Conservation (phyloP, 2,888 invertebrate species). For the Anarsia innoxiella region DNA sequence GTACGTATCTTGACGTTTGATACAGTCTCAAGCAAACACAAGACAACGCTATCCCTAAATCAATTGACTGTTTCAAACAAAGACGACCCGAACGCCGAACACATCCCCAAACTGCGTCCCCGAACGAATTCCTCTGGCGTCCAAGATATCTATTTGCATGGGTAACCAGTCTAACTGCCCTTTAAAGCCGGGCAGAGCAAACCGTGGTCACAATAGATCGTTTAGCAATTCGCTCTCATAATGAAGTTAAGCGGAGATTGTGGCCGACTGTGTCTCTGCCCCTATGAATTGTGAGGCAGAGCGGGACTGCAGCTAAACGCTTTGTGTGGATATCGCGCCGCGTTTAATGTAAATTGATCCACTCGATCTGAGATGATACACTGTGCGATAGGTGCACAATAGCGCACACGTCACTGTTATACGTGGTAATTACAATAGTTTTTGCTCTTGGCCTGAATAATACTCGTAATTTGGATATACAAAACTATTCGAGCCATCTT, state of each 20-base stretch:
- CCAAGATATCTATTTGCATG: conserved; percentile 64
- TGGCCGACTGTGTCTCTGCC: conserved; percentile 31
- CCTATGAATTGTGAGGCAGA: conserved; percentile 40
- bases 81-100: background rate
- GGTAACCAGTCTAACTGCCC: conserved; percentile 41
- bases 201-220: conserved; percentile 10
- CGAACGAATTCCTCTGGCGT: conserved; percentile 18
- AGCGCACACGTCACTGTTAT: too few relatives aligned
- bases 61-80: background rate
- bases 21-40: too few relatives aligned
- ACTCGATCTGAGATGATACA: too few relatives aligned
- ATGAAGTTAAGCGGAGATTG: conserved; percentile 71
- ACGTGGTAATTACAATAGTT: too few relatives aligned
- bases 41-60: background rate
- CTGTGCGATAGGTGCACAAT: too few relatives aligned
- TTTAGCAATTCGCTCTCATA: conserved; percentile 67
- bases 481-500: too few relatives aligned
- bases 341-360: too few relatives aligned
- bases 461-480: too few relatives aligned
- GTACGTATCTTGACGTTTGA: too few relatives aligned
- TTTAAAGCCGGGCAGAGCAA: conserved; percentile 29
- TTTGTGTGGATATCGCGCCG: conserved; percentile 21
- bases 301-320: conserved; percentile 32
- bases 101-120: too few relatives aligned
- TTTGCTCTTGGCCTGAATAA: too few relatives aligned